Base-by-base conservation (phyloP, 30 jellyfish, hydroid and myxozoan species). In the Cassiopea andromeda region DNA sequence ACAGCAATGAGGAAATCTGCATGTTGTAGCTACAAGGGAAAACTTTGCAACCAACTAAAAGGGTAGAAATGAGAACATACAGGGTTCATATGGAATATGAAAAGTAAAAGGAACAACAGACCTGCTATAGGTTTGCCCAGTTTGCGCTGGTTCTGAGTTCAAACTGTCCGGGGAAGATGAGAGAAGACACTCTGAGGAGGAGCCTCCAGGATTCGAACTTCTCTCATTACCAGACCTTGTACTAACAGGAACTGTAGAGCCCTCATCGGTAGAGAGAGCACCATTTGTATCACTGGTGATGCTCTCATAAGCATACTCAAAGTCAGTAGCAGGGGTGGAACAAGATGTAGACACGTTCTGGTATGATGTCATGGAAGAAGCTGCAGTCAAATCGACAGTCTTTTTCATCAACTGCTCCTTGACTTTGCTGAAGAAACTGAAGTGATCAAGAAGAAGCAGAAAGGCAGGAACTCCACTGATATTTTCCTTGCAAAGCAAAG, bases 401-500 rank as follows among this genome's bases (percentile, higher is more conserved):
- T 50, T 43, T 44, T 14, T 78, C 70, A 44, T 45, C 64, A 90
- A 81, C 13, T 67, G 70, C 44, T 90, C 97, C 57, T 90, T 90
- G 66, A 94, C 68, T 79, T 94, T 89, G 80, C 64, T 78, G 97
- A 89, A 94, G 87, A 94, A 90, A 13, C 90, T 77, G 69, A 94
- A 94, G 72, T 94, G 98, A 67, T 94, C 98, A 85, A 94, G 80
- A 19, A 94, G 93, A 60, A 94, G 92, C 48, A 94, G 76, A 78
- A 94, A 94, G n/a, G 98, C 98, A 1, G 89, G 94, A 46, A 88
- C 75, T 46, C 98, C 98, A 80, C 81, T 85, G 81, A 89, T 82
- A 79, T 88, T 91, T 12, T 89, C 82, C 98, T 94, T 77, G 9
- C 43, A 64, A 64, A 5, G 27, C 73, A 64, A 64, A 4, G 6